Evolutionary conservation across 2,113 vertebrate species (phyloP).

Genomic region (Psilopsiagon aymara): DNA sequence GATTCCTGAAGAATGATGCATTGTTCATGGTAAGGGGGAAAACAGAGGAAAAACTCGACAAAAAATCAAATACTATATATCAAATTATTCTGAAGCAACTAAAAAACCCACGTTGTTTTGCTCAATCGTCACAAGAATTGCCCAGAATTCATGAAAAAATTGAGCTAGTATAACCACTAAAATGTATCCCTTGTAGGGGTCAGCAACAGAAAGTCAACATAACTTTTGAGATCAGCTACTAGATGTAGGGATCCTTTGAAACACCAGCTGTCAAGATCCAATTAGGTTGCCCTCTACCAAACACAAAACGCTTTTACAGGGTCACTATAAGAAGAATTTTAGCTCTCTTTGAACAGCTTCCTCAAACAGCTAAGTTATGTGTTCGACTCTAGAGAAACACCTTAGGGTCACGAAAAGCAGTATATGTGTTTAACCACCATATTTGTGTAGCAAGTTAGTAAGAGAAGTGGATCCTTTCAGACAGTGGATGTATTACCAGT

Average conservation of each 20-base stretch:
- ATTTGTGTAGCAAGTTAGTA: constrained; percentile 32
- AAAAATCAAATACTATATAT: background rate
- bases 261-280: background rate
- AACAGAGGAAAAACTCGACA: background rate
- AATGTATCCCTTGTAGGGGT: background rate
- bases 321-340: background rate
- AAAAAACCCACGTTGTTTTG: background rate
- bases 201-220: background rate
- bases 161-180: background rate
- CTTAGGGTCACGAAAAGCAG: background rate
- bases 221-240: background rate
- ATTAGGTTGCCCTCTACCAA: background rate
- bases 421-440: background rate
- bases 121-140: background rate
- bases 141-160: background rate
- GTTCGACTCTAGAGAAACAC: constrained; percentile 61
- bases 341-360: background rate
- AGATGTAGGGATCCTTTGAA: background rate
- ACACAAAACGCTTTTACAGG: background rate
- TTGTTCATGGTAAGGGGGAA: background rate
- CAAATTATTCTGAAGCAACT: background rate
- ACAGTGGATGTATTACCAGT: constrained; percentile 65
- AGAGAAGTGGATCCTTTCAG: constrained; percentile 47
- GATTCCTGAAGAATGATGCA: background rate
- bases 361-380: background rate